Evolutionary conservation across 2,797 vertebrate species (phyloP), one percentile per base, ranked within the genome.

Genomic region (Acrocephalus scirpaceus): DNA sequence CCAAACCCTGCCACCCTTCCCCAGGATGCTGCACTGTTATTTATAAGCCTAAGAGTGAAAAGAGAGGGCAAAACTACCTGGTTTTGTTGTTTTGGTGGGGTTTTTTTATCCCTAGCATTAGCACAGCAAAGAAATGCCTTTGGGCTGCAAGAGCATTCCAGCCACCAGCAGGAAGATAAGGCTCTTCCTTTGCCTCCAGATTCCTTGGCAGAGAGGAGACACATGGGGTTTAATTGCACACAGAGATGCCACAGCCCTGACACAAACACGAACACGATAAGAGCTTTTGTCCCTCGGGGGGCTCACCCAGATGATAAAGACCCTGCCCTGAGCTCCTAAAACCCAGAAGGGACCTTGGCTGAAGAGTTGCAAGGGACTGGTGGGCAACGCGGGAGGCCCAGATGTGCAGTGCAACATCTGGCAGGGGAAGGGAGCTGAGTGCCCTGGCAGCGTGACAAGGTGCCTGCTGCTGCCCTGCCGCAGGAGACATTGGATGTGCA

Each of bases 401-500:
- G 70, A 48, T 16, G 25, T 8, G 57, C 32, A 40, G 2, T 1
- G 7, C 26, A 25, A 44, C 83, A 64, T 23, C 64, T 38, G 67
- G 36, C 0, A 34, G 38, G 16, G 4, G 4, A 57, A 32, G 13
- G 1, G 1, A 18, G 30, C 36, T 3, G 9, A 16, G 50, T 56
- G n/a, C 58, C 23, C 38, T 38, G 38, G 38, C 38, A 38, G 40
- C 16, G 40, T 14, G 40, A 42, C 40, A 44, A 16, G 17, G 42
- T 44, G 16, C 42, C 42, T 44, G 42, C 42, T 44, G 42, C 42
- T 44, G 42, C 42, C 60, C 12, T 5, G 1, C 4, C 4, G 34
- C 69, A 20, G 2, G 0, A 5, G 40, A 20, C 1, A 1, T 4
- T 7, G 47, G 56, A n/a, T 30, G 14, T 0, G 0, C 42, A 11